These are phyloP conservation scores for Danaus plexippus DNA, from an alignment of 1,140 invertebrate genomes.

Conservation along the genomic window DNA sequence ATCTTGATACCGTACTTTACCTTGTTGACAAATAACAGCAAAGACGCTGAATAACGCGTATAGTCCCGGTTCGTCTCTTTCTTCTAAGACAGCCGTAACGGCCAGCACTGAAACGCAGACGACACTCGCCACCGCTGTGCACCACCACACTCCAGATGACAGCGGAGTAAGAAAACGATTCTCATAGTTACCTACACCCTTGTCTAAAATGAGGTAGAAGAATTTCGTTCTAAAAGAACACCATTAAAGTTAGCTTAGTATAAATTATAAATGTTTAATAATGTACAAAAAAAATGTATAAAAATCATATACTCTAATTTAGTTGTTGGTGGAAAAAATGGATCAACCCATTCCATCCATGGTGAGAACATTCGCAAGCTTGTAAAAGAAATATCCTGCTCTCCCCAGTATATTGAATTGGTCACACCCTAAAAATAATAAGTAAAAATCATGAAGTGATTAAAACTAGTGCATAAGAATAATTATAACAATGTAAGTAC, in stretches of 20 bases:
- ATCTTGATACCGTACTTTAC: conserved; percentile 19
- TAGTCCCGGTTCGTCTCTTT: conserved; percentile 26
- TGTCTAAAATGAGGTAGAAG: conserved; percentile 51
- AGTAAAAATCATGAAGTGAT: conserved; percentile 3
- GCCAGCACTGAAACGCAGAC: conserved; percentile 34
- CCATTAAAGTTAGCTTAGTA: conserved; percentile 4
- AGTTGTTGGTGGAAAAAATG: conserved; percentile 43
- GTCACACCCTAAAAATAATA: conserved; percentile 41
- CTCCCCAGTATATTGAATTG: conserved; percentile 48
- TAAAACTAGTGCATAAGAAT: conserved; percentile 3
- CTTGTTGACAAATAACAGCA: conserved; percentile 51
- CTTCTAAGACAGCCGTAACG: conserved; percentile 32
- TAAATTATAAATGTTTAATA: neutral
- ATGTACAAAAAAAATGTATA: neutral
- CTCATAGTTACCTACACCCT: conserved; percentile 54
- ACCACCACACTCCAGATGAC: conserved; percentile 46
- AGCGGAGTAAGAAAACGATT: conserved; percentile 54
- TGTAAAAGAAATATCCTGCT: conserved; percentile 55
- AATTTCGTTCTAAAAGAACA: conserved; percentile 45
- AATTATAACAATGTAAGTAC: neutral
- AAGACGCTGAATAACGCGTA: conserved; percentile 46
- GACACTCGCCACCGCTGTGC: conserved; percentile 23
- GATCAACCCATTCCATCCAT: conserved; percentile 58
- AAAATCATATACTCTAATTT: conserved; percentile 35
- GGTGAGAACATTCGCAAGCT: conserved; percentile 45